These are phyloP conservation scores for Microctenopoma steveboyesi DNA, from an alignment of 2,797 vertebrate species.

Conservation along the genomic window DNA sequence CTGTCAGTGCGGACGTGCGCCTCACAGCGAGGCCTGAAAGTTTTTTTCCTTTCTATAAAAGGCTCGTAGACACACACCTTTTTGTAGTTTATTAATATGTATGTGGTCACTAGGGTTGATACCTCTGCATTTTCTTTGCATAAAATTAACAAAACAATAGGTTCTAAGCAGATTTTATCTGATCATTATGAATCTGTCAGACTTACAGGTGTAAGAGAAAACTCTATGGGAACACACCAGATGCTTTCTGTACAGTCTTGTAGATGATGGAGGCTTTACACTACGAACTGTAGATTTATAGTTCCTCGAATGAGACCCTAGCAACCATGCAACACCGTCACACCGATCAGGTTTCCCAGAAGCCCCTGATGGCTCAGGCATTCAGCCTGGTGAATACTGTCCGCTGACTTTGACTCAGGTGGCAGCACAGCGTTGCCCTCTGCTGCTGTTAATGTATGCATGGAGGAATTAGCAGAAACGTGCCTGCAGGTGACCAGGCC, in stretches of 20 bases:
- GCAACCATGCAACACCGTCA: conserved; percentile 25
- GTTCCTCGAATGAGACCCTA: conserved; percentile 35
- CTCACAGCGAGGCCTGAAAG: conserved; percentile 9
- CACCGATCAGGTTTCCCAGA: conserved; percentile 49
- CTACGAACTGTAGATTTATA: conserved; percentile 19
- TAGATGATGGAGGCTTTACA: background rate
- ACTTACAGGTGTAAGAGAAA: background rate
- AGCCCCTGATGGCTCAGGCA: conserved; percentile 8
- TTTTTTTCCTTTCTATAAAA: background rate
- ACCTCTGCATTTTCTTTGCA: background rate
- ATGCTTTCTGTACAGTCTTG: conserved; percentile 22
- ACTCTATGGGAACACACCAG: conserved; percentile 28
- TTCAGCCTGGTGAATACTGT: conserved; percentile 34
- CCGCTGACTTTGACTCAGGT: conserved; percentile 18
- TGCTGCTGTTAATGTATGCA: conserved; percentile 2
- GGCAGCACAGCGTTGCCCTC: background rate
- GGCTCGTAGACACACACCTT: background rate
- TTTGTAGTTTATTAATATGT: background rate
- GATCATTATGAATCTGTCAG: background rate
- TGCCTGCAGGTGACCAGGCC: background rate
- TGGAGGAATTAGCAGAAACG: too few species aligned
- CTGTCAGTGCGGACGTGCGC: conserved; percentile 52
- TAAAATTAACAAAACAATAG: background rate
- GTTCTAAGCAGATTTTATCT: background rate
- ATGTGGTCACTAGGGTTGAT: background rate